Evolutionary conservation across 2,888 invertebrate genomes (phyloP), one percentile per base, ranked within the genome.

Genomic region (Julus scandinavius): DNA sequence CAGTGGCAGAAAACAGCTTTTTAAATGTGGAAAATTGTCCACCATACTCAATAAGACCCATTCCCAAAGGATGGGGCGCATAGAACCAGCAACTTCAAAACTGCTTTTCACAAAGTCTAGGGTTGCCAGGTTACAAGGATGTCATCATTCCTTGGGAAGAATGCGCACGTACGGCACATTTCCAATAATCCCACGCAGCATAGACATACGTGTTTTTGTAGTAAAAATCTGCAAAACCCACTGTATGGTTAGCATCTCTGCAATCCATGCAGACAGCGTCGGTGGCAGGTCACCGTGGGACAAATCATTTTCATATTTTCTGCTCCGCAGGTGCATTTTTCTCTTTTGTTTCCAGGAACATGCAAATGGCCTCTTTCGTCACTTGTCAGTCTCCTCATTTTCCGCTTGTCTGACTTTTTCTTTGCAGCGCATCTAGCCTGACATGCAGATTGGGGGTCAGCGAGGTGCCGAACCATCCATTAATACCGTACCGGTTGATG

Each of bases 91-190:
- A 80, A 38, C 80, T 40, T 72, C 29, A 80, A 58, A 13, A 45
- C 45, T 45, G 38, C 0, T 80, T 17, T 29, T 80, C 38, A 38
- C 80, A 9, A 4, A 40, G 80, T 15, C 80, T 80, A 80, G 11
- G 80, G 80, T 80, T 40, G 80, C 80, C 80, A 80, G 80, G 80
- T 80, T 80, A 80, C 80, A 13, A 80, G 80, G 80, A 80, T 80
- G 80, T 40, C 80, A 80, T 80, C 80, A 80, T 80, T 80, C 9
- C 38, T 80, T 15, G 15, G 29, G 38, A 72, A 4, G 54, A 17
- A 54, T 17, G 54, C 15, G 54, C 54, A 54, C 15, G 13, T 54
- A 54, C 72, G 11, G 72, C 29, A 72, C 72, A 29, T n/a, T 13
- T 9, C 6, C 13, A 72, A n/a, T 63, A 63, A 20, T 63, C 72